Base-by-base conservation (phyloP, 2,113 vertebrate genomes). In the Cynopterus brachyotis region DNA sequence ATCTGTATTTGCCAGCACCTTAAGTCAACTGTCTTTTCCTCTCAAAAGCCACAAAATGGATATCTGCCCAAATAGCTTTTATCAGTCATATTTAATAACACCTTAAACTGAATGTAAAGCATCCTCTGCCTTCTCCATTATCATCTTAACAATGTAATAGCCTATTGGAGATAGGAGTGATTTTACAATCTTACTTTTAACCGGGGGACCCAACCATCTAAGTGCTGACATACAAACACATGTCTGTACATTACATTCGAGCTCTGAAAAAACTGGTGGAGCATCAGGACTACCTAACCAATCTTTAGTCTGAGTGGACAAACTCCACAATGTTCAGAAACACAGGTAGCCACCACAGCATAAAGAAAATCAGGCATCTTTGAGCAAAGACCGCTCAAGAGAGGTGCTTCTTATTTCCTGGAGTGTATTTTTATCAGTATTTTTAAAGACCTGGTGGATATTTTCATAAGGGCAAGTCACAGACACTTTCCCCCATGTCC, bases 1-100 rank as follows among this genome's bases (percentile, higher is more conserved):
- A 2, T 40, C 35, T 70, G 9, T n/a, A 2, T 12, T 8, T 76
- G 2, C 50, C 50, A 50, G 32, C 1, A 13, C 42, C 64, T 83
- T 64, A 2, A 15, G 30, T 67, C 20, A 53, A 7, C 9, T 72
- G 30, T 94, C 47, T 76, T 73, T 50, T 55, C 35, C 35, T 62
- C 70, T 76, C 28, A 86, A 89, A 89, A 79, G 42, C 50, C 50
- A 84, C 75, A 55, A 37, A 78, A 87, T 37, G 35, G 15, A 40
- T 30, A 2, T 89, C 90, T 94, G 11, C 11, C 42, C 59, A 47
- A 78, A 80, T 24, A 84, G 16, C 5, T 3, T 9, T 72, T 81
- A 76, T 67, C 55, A 32, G 40, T 78, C 53, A 83, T 13, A 93
- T 22, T 64, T 89, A 97, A 92, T 84, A 70, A 64, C 62, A 69